A percentile compares a stretch with the other conserved stretches of the same genome.
Evolutionary conservation across 1,140 invertebrate species (phyloP).

Genomic region (Berghia stephanieae): DNA sequence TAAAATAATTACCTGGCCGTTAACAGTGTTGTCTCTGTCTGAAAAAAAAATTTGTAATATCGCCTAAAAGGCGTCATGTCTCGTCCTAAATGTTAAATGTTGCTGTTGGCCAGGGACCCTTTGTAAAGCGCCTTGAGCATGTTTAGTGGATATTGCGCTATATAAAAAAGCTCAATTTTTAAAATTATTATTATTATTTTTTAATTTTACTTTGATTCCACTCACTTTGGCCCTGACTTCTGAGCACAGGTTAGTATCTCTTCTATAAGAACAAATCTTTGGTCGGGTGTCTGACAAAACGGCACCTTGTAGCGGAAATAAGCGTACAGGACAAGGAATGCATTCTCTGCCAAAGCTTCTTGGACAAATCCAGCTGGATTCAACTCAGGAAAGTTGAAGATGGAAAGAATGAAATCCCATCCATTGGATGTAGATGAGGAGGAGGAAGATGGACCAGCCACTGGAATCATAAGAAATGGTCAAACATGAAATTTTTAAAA

Average conservation of each 20-base stretch:
- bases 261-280: slow-evolving; percentile 49
- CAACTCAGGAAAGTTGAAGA: slow-evolving; percentile 60
- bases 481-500: background rate
- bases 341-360: slow-evolving; percentile 49
- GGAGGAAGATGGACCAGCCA: background rate
- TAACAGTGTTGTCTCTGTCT: too few species aligned
- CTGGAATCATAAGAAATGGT: background rate
- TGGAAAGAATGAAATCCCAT: slow-evolving; percentile 56
- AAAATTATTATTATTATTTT: background rate
- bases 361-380: slow-evolving; percentile 55
- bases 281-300: slow-evolving; percentile 48
- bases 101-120: background rate
- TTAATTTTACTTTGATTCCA: slow-evolving; percentile 6
- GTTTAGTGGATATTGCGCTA: background rate
- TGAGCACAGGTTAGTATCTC: slow-evolving; percentile 54
- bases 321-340: slow-evolving; percentile 56
- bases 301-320: slow-evolving; percentile 55
- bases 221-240: slow-evolving; percentile 57
- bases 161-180: background rate
- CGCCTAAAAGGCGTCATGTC: background rate
- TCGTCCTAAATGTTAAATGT: background rate
- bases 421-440: background rate
- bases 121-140: background rate
- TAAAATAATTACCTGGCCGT: too few species aligned
- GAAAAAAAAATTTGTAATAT: background rate